These are phyloP conservation scores for Chrysochloris asiatica DNA, from an alignment of 2,113 vertebrate genomes.

Conservation along the genomic window DNA sequence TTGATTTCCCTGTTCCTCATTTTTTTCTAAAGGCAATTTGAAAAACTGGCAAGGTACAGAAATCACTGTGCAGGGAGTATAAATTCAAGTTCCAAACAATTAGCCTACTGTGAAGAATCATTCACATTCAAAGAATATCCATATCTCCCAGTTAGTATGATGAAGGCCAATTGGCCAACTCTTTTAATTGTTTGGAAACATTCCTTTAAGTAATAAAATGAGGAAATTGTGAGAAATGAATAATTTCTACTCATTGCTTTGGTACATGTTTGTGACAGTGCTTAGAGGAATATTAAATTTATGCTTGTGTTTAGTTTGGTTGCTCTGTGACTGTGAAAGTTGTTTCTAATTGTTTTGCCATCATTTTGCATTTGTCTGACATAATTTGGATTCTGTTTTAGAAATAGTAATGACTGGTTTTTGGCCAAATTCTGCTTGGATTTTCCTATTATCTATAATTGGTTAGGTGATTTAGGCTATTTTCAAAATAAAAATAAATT, in stretches of 20 bases:
- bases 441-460: neutral
- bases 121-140: conserved; percentile 13
- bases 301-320: neutral
- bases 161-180: neutral
- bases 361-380: no score
- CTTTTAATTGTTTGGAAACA: conserved; percentile 27
- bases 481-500: neutral
- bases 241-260: conserved; percentile 17
- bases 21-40: neutral
- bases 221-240: neutral
- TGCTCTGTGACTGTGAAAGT: neutral
- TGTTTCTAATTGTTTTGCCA: neutral
- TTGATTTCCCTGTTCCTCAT: neutral
- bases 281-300: neutral
- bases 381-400: neutral
- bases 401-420: neutral
- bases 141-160: neutral
- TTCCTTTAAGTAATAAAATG: conserved; percentile 7
- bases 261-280: neutral
- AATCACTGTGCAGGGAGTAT: conserved; percentile 23
- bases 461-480: neutral
- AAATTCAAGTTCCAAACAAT: conserved; percentile 60
- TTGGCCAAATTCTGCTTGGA: conserved; percentile 5
- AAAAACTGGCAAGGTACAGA: neutral
- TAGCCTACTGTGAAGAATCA: conserved; percentile 27